A percentile compares a stretch with the other conserved stretches of the same genome.
These are phyloP conservation scores for Mirza zaza DNA, from an alignment of 2,113 vertebrate genomes.

Conservation along the genomic window DNA sequence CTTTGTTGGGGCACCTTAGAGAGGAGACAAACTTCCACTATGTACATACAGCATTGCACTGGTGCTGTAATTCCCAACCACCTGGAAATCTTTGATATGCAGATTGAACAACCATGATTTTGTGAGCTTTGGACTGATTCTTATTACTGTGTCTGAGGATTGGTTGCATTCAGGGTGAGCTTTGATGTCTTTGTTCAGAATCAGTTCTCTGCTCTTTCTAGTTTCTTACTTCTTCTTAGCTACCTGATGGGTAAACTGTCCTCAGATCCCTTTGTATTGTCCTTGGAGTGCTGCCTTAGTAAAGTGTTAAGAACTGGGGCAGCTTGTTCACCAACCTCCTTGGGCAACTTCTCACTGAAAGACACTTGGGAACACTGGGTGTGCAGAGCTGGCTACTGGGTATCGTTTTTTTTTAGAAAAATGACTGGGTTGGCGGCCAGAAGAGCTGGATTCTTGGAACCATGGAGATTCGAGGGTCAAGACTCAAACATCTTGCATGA, in stretches of 20 bases:
- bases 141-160: not conserved
- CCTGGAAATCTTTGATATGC: not conserved
- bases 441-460: not conserved
- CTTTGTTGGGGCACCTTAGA: not conserved
- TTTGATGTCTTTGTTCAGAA: not conserved
- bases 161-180: not conserved
- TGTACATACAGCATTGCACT: fast-evolving
- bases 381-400: not conserved
- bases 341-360: not conserved
- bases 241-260: not conserved
- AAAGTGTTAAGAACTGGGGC: not conserved
- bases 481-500: not conserved
- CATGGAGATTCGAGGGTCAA: not conserved
- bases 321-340: not conserved
- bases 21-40: not conserved
- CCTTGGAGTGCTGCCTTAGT: not conserved
- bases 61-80: not conserved
- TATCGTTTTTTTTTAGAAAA: not conserved
- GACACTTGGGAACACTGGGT: not conserved
- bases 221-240: not conserved
- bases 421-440: not conserved
- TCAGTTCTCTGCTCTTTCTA: not conserved
- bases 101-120: not conserved
- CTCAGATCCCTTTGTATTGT: not conserved
- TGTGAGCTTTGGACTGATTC: not conserved